Percentiles rank a stretch among this genome's conserved stretches.
Evolutionary conservation across 2,888 invertebrate genomes (phyloP).

Genomic region (Meteorus colon): DNA sequence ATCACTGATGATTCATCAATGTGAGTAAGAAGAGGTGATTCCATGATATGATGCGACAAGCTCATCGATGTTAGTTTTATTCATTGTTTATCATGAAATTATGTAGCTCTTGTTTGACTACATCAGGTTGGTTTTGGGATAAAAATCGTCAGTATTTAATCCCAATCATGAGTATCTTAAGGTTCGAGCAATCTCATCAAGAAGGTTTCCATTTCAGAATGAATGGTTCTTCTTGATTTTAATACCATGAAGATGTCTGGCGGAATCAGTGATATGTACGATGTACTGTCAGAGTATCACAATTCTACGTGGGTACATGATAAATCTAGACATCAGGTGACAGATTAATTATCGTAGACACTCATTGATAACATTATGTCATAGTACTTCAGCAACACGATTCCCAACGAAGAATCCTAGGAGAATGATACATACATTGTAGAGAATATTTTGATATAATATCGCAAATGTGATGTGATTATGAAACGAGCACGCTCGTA

Average conservation of each 20-base stretch:
- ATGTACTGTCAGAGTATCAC: constrained; percentile 35
- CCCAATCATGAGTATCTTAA: not conserved
- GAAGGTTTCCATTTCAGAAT: constrained; percentile 26
- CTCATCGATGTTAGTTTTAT: not conserved
- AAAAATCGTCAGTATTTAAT: not conserved
- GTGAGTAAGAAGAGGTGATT: not conserved
- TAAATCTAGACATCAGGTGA: not conserved
- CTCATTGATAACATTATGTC: constrained; percentile 21
- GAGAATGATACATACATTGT: constrained; percentile 49
- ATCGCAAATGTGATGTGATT: constrained; percentile 46
- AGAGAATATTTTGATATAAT: constrained; percentile 51
- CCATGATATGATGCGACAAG: not conserved
- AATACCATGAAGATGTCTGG: constrained; percentile 37
- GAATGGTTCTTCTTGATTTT: constrained; percentile 26
- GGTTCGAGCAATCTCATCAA: not conserved
- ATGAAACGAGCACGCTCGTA: constrained; percentile 36
- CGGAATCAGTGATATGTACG: constrained; percentile 35
- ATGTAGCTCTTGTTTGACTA: not conserved
- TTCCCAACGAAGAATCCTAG: constrained; percentile 46
- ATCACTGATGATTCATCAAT: constrained; percentile 7
- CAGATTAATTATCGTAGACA: constrained; percentile 26
- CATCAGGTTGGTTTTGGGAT: not conserved
- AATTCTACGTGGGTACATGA: constrained; percentile 41
- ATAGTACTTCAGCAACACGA: constrained; percentile 30
- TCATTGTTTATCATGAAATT: not conserved